phyloP scores from a whole-genome alignment of 2,888 invertebrate species.

The Argyresthia albistria region DNA sequence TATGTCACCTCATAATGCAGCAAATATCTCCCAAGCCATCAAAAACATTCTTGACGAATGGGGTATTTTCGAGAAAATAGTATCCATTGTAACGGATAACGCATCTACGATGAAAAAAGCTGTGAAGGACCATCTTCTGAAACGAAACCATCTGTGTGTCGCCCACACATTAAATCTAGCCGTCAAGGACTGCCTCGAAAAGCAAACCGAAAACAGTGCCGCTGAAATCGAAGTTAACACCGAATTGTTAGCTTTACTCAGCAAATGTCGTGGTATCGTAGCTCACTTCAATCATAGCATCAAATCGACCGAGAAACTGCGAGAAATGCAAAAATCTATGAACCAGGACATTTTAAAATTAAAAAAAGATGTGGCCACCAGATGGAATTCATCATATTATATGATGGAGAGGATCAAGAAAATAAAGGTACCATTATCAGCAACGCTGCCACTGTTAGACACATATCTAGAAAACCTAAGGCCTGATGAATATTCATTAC shows the following conservation, averaged over 20 bases:
- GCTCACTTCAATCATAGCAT: background rate
- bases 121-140: conserved; percentile 8
- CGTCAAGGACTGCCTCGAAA: background rate
- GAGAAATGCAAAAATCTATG: no score
- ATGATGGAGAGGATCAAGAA: background rate
- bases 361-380: background rate
- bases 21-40: conserved; percentile 2
- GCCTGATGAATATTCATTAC: background rate
- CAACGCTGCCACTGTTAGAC: background rate
- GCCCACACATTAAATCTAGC: conserved; percentile 13
- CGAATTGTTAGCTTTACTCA: background rate
- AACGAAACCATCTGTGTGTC: conserved; percentile 15
- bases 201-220: no score
- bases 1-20: background rate
- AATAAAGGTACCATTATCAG: background rate
- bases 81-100: conserved; percentile 7
- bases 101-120: conserved; percentile 13
- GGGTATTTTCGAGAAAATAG: conserved; percentile 6
- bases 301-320: no score
- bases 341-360: background rate
- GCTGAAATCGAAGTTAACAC: background rate
- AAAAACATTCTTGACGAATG: conserved; percentile 9
- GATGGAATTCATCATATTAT: background rate
- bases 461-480: background rate
- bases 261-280: background rate